These are phyloP conservation scores for Arbacia lixula DNA, from an alignment of 53 echinoderm and acorn worm genomes.

Conservation along the genomic window DNA sequence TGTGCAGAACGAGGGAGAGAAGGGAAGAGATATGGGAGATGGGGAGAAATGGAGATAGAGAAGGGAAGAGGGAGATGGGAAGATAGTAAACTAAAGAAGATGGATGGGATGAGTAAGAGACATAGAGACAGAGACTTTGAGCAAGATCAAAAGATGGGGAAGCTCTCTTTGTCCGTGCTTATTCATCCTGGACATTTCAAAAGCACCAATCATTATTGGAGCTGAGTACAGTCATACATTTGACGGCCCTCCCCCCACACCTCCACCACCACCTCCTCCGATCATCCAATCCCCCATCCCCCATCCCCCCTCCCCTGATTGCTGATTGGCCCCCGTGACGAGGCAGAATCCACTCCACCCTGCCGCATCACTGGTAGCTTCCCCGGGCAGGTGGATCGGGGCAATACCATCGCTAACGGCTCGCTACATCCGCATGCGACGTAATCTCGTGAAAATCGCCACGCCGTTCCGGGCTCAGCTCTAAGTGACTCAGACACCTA, in stretches of 20 bases:
- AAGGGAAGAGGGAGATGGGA: too few species aligned
- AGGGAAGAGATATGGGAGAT: too few species aligned
- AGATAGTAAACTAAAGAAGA: too few species aligned
- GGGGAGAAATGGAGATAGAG: too few species aligned
- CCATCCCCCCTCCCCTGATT: too few species aligned
- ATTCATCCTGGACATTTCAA: constrained; percentile 27
- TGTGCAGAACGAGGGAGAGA: too few species aligned
- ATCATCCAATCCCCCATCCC: not conserved
- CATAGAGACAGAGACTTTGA: too few species aligned
- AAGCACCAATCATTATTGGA: constrained; percentile 49
- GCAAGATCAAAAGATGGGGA: too few species aligned
- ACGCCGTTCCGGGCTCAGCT: constrained; percentile 18
- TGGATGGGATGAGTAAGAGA: too few species aligned
- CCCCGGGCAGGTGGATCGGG: constrained; percentile 46
- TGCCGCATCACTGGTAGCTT: not conserved
- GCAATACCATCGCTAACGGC: constrained; percentile 52
- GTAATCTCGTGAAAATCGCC: constrained; percentile 46
- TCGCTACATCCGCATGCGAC: not conserved
- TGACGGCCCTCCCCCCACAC: not conserved
- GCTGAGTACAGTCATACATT: constrained; percentile 46
- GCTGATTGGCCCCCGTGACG: not conserved
- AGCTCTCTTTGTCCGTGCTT: constrained; percentile 17
- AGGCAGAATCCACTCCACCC: constrained; percentile 16
- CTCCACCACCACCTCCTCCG: not conserved
- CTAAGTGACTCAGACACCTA: constrained; percentile 50